Evolutionary conservation across 2,797 vertebrate species (phyloP), one percentile per base, ranked within the genome.

Genomic region (Silurus lanzhouensis): DNA sequence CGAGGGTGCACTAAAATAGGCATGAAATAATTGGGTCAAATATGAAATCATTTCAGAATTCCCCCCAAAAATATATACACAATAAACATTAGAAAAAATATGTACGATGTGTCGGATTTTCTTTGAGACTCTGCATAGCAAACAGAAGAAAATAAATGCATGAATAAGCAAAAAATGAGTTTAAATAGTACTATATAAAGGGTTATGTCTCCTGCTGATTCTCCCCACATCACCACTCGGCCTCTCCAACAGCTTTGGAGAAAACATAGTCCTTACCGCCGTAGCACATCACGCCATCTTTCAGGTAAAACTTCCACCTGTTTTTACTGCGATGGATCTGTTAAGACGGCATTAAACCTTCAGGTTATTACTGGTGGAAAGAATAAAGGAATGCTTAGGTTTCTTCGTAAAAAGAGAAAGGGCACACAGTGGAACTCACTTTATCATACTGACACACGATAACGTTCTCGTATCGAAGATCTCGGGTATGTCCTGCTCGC

Each of bases 371-470:
- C n/a, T 52, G 63, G 46, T 48, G 58, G 25, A 19, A 76, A 75
- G 22, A 52, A 66, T 20, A 25, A 57, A 78, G 1, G 25, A n/a
- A 57, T 46, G 38, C 61, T 48, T 25, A 48, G 38, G 25, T 77
- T 22, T 9, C 67, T 25, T 20, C 44, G 22, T 3, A n/a, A 76
- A n/a, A 76, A 9, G 17, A 57, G 19, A 52, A 27, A 76, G 22
- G 5, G 31, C 10, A 63, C 46, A 25, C 13, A 46, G 3, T 7
- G 48, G 46, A 27, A 68, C 82, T 84, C 92, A 99, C 98, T 96
- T 99, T 99, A 91, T 99, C 98, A 79, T 99, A 99, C 89, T 99
- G 98, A 91, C 98, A 99, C 88, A 99, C 97, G 0, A 99, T 97
- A 27, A 99, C 96, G 68, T 99, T 99, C 89, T 99, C 96, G 0